Evolutionary conservation across 2,888 invertebrate genomes (phyloP), one percentile per base, ranked within the genome.

Genomic region (Congeria kusceri): DNA sequence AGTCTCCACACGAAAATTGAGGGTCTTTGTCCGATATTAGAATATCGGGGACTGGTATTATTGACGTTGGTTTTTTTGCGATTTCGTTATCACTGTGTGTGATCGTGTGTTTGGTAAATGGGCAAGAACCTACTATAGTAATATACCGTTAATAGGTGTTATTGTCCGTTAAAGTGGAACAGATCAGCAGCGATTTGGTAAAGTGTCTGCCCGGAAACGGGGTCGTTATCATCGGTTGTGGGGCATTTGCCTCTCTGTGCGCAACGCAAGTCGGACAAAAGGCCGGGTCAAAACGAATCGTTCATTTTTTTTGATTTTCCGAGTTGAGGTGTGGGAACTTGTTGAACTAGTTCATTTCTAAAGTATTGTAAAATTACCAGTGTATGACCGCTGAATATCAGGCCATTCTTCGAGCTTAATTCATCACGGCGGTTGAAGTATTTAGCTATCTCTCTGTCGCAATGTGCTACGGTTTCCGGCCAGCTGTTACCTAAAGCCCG

Each of bases 171-270:
- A 57, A 61, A 67, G 13, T 65, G 49, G 44, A 69, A 87, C 3
- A 88, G 44, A 53, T 88, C 87, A 23, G 75, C 64, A 7, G 68
- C 82, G 11, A 87, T 71, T 79, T 85, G n/a, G 71, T 57, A 71
- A 70, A 87, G 27, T 86, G 87, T 25, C 77, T 70, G 18, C 75
- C 49, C 20, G 83, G 80, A 7, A 80, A 49, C 0, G 79, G 74
- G 53, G 77, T 76, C 11, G 61, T 23, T 3, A 65, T 44, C 11
- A 86, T 32, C 20, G 80, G 61, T 59, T 86, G 73, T 28, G 62
- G 39, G 23, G 49, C 49, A 58, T 85, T 75, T 3, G 65, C 2
- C 7, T 58, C 28, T 3, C 62, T 32, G 65, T 74, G 64, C 1
- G 58, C 64, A 1, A 70, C 28, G 62, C 81, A 83, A 27, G 61